Conservation (phyloP, 2,113 vertebrate species). For the Rhynchomys soricoides region DNA sequence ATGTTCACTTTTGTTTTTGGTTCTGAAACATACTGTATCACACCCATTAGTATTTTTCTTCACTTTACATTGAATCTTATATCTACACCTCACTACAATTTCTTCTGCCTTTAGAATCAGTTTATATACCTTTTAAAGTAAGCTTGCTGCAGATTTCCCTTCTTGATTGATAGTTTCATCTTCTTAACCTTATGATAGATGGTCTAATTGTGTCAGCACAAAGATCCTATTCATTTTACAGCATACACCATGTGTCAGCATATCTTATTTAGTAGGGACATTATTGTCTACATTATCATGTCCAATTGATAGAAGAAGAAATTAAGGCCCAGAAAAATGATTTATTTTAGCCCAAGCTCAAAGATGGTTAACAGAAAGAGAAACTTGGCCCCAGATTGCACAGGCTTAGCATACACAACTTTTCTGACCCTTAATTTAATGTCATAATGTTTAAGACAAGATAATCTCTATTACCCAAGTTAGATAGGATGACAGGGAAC, state of each 20-base stretch:
- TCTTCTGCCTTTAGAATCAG: neutral
- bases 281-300: neutral
- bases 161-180: neutral
- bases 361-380: neutral
- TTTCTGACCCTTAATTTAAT: neutral
- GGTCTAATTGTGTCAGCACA: neutral
- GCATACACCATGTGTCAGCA: neutral
- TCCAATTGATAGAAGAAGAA: neutral
- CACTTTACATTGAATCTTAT: neutral
- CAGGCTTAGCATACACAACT: fast-evolving
- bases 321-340: neutral
- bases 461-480: neutral
- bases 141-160: neutral
- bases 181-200: neutral
- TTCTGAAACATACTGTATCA: neutral
- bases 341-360: neutral
- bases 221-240: neutral
- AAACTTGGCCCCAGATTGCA: neutral
- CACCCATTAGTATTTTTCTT: neutral
- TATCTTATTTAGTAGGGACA: neutral
- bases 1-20: neutral
- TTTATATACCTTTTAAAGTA: neutral
- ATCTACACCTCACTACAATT: neutral
- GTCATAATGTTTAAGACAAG: neutral
- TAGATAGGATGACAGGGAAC: fast-evolving